Evolutionary conservation across 2,888 invertebrate genomes (phyloP).

Genomic region (Lithophane socia): DNA sequence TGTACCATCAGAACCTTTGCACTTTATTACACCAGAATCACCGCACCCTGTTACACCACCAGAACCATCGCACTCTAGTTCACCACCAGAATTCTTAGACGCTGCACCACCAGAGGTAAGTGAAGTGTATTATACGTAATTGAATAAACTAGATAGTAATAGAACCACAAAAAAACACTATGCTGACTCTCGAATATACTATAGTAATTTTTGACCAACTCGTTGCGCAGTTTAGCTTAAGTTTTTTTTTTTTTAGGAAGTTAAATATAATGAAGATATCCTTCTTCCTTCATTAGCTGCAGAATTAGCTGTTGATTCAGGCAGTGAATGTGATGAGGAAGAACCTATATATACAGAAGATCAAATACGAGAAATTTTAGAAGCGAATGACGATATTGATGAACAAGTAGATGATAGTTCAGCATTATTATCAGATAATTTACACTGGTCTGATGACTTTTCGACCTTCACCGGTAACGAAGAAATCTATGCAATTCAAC

Average conservation of each 20-base stretch:
- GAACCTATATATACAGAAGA: background rate
- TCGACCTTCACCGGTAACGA: slow-evolving; percentile 3
- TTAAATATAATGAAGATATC: too few relatives aligned
- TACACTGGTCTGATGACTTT: slow-evolving; percentile 5
- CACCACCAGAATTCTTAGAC: background rate
- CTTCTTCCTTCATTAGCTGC: slow-evolving; percentile 2
- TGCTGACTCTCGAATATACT: slow-evolving; percentile 5
- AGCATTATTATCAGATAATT: slow-evolving; percentile 6
- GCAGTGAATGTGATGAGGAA: slow-evolving; percentile 8
- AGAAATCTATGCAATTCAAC: slow-evolving; percentile 3
- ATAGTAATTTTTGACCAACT: slow-evolving; percentile 7
- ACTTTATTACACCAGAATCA: background rate
- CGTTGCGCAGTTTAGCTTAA: background rate
- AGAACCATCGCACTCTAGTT: background rate
- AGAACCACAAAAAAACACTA: background rate
- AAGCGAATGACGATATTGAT: slow-evolving; percentile 6
- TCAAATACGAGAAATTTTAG: slow-evolving; percentile 3
- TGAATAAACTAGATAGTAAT: too few relatives aligned
- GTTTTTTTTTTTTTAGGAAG: too few relatives aligned
- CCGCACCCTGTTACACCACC: slow-evolving; percentile 4
- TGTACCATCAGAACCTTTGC: background rate
- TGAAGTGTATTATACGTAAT: too few relatives aligned
- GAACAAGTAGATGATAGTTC: slow-evolving; percentile 5
- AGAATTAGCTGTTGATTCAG: slow-evolving; percentile 2
- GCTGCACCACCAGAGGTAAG: too few relatives aligned